These are phyloP conservation scores for Dromiciops gliroides DNA, from an alignment of 2,113 vertebrate genomes.

Conservation along the genomic window DNA sequence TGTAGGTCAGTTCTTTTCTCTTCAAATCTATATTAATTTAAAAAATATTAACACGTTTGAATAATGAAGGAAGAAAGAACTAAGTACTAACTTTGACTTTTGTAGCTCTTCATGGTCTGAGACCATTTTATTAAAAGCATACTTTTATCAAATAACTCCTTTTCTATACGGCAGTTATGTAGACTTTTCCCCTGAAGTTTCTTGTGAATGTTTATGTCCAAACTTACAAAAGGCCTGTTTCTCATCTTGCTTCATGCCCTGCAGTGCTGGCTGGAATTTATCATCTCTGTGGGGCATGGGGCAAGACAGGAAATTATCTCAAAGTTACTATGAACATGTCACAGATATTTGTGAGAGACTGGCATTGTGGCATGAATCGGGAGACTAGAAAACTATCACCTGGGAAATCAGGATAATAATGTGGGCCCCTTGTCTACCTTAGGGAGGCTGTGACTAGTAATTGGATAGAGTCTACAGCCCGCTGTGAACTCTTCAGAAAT, in stretches of 20 bases:
- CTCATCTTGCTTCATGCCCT: background rate
- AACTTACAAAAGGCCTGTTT: background rate
- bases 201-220: background rate
- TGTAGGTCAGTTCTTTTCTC: background rate
- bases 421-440: background rate
- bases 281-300: background rate
- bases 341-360: background rate
- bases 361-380: background rate
- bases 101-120: background rate
- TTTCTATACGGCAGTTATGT: background rate
- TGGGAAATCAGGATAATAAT: background rate
- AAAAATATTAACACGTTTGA: background rate
- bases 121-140: background rate
- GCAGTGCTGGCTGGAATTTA: background rate
- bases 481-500: background rate
- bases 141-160: slow-evolving; percentile 14
- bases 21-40: background rate
- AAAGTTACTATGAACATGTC: background rate
- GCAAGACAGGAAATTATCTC: background rate
- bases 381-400: background rate
- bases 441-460: background rate
- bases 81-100: background rate
- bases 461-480: background rate
- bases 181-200: background rate
- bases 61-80: background rate